Base-by-base conservation (phyloP, 2,888 invertebrate genomes). In the Caenorhabditis becei region DNA sequence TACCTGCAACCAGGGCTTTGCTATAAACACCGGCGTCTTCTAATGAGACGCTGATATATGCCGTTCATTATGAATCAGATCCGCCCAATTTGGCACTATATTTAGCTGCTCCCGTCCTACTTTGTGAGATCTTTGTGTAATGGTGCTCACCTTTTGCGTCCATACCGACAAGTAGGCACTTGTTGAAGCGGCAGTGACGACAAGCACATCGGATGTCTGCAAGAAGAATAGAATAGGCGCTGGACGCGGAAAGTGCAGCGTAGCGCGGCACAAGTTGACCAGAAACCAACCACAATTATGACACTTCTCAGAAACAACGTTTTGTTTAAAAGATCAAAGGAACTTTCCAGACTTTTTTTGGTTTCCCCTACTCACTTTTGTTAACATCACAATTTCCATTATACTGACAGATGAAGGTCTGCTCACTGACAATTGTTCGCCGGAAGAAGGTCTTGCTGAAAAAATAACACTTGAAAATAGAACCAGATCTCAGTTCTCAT, bases 361-460 rank as follows among this genome's bases (percentile, higher is more conserved):
- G 53, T 41, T 41, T 41, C 41, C 10, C 14, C 16, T 11, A 10
- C 85, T 81, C 56, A 90, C 89, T 90, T 85, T 91, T 90, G 74
- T 89, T 91, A 28, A 90, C 90, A 77, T 91, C 90, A 66, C 90
- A 90, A 69, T 89, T 90, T 18, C 90, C 90, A 63, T 88, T 85
- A 72, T 90, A 90, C 74, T 90, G 90, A 72, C 90, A 90, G 47
- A 91, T 89, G 80, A 90, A 90, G 4, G 88, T 89, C 61, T 90
- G 90, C 69, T 89, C 90, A 37, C 89, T 89, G 53, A 90, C 90
- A 58, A 90, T 91, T 28, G 90, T 90, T 63, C 90, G 81, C 54
- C 90, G 88, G 79, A 90, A 90, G 81, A 90, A 90, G 8, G 90
- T 90, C 80, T 90, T 89, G 82, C 89, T 88, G 84, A 82, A 87